Evolutionary conservation across 2,113 vertebrate species (phyloP).

Genomic region (Narcine bancroftii): DNA sequence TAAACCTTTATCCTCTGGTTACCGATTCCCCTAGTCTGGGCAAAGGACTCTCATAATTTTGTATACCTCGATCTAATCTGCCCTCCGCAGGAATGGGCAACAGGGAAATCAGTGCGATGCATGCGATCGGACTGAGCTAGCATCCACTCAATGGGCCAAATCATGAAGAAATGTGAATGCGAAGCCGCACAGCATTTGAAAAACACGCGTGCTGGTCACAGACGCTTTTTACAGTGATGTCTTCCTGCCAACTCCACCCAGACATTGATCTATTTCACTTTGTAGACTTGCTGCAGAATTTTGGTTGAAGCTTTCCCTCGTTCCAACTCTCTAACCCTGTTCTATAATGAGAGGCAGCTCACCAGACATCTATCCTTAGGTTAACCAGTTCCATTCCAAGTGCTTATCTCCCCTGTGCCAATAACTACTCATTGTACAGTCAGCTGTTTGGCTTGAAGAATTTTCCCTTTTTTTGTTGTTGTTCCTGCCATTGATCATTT

Average conservation of each 20-base stretch:
- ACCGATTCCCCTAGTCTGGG: no score
- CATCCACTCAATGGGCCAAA: no score
- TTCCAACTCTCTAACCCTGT: neutral
- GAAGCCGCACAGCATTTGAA: neutral
- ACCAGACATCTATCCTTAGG: neutral
- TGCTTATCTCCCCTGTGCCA: neutral
- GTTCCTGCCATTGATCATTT: neutral
- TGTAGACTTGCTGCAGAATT: neutral
- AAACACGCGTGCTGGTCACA: neutral
- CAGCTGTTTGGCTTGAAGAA: neutral
- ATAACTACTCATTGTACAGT: neutral
- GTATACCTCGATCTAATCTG: no score
- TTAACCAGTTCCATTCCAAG: neutral
- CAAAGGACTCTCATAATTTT: no score
- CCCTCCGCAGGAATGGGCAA: no score
- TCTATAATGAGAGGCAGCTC: neutral
- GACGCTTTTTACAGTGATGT: neutral
- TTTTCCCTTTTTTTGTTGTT: neutral
- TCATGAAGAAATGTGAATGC: neutral
- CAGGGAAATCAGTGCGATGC: no score
- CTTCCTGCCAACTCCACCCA: neutral
- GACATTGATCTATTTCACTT: neutral
- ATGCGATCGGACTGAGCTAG: no score
- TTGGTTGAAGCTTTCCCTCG: neutral
- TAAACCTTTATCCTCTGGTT: no score